Conservation (phyloP, 1,140 invertebrate species). For the Hyles vespertilio region DNA sequence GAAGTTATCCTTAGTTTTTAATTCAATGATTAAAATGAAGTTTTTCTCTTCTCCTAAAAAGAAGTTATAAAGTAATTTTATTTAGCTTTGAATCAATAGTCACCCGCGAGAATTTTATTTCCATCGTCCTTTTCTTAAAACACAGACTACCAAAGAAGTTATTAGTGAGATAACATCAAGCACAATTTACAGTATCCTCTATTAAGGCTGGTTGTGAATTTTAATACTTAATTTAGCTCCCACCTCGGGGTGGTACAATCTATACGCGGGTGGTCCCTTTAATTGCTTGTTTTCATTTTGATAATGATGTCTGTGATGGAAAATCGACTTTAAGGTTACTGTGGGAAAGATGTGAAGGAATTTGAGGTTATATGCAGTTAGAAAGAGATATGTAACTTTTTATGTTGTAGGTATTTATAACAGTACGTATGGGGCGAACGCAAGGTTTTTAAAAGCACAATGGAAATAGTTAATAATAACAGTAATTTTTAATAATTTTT, state of each 20-base stretch:
- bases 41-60: too few relatives aligned
- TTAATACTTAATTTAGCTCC: constrained; percentile 40
- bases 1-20: too few relatives aligned
- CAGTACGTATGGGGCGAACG: neutral
- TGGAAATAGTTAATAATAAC: too few relatives aligned
- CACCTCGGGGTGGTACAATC: constrained; percentile 12
- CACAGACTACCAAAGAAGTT: constrained; percentile 48
- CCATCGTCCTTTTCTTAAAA: too few relatives aligned
- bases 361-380: neutral
- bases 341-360: too few relatives aligned
- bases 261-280: neutral
- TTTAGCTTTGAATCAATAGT: too few relatives aligned
- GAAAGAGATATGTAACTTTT: neutral
- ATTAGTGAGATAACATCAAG: constrained; percentile 50
- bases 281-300: neutral
- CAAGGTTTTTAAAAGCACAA: neutral
- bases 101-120: too few relatives aligned
- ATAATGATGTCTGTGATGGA: neutral
- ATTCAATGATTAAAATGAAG: too few relatives aligned
- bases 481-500: too few relatives aligned
- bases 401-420: neutral
- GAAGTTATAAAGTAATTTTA: too few relatives aligned
- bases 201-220: constrained; percentile 33
- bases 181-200: constrained; percentile 30
- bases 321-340: too few relatives aligned